These are phyloP conservation scores for Conus ventricosus DNA, from an alignment of 1,140 invertebrate species.

Conservation along the genomic window DNA sequence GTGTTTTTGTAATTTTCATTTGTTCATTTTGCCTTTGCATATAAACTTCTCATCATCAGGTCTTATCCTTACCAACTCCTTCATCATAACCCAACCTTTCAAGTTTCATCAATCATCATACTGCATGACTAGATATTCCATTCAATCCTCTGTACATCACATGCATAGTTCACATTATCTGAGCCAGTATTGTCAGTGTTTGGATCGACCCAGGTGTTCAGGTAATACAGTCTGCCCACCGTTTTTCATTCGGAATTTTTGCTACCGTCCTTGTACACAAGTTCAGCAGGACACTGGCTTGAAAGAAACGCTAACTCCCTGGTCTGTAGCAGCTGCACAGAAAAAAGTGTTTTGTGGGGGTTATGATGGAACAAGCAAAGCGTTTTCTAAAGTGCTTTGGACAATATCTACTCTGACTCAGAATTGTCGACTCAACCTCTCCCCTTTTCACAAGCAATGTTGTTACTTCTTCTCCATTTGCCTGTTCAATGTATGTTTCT, in stretches of 20 bases:
- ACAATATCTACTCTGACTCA: not conserved
- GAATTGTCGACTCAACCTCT: not conserved
- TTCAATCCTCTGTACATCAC: not conserved
- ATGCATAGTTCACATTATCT: not conserved
- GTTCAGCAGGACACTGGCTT: not conserved
- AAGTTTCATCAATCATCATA: not conserved
- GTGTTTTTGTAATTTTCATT: not conserved
- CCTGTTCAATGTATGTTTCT: not conserved
- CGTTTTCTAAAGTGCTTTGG: slow-evolving; percentile 17
- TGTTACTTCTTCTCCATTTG: not conserved
- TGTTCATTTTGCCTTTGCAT: not conserved
- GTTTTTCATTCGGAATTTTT: not conserved
- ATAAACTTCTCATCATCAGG: not conserved
- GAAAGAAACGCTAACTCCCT: slow-evolving; percentile 6
- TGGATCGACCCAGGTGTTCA: not conserved
- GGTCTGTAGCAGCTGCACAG: not conserved
- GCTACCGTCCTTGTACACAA: not conserved
- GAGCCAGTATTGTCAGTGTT: not conserved
- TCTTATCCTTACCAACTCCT: not conserved
- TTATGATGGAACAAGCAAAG: slow-evolving; percentile 25
- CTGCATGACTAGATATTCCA: not conserved
- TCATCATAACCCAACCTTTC: not conserved
- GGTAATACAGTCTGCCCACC: slow-evolving; percentile 7
- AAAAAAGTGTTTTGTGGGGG: slow-evolving; percentile 40
- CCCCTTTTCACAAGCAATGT: not conserved